Evolutionary conservation across 92 coral and sea anemone genomes (phyloP).

Genomic region (Heliopora coerulea): DNA sequence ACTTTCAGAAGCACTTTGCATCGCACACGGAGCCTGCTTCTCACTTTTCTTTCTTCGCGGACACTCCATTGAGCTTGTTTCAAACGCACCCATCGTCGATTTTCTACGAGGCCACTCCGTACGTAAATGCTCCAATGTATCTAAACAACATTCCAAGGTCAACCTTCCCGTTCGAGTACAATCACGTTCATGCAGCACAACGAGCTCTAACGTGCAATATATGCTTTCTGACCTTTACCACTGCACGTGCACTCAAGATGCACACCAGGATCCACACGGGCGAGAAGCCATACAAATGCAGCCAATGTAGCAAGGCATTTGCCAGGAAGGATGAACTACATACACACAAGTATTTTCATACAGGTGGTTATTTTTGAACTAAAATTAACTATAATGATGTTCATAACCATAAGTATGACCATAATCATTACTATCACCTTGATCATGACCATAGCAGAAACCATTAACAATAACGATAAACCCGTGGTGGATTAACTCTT

Average conservation of each 20-base stretch:
- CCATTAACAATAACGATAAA: too few relatives aligned
- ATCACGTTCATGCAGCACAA: not conserved
- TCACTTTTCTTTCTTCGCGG: constrained; percentile 5
- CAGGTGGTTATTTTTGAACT: too few relatives aligned
- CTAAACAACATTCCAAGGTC: constrained; percentile 3
- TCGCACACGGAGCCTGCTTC: constrained; percentile 7
- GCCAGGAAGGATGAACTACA: constrained; percentile 96
- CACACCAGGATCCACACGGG: constrained; percentile 96
- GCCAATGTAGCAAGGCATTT: constrained; percentile 89
- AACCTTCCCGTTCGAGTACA: not conserved
- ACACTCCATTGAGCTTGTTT: constrained; percentile 8
- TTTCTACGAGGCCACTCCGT: constrained; percentile 14
- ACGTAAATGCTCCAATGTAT: constrained; percentile 19
- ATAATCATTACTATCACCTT: not conserved
- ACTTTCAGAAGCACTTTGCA: constrained; percentile 82
- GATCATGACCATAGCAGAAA: not conserved
- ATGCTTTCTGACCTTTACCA: constrained; percentile 93
- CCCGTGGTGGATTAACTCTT: too few relatives aligned
- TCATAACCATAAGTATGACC: too few relatives aligned
- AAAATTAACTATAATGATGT: too few relatives aligned
- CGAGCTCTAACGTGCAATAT: constrained; percentile 42
- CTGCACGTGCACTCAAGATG: constrained; percentile 99
- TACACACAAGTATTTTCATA: constrained; percentile 95
- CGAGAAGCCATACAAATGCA: constrained; percentile 96
- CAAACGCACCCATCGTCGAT: constrained; percentile 8